phyloP scores from a whole-genome alignment of 2,888 invertebrate genomes.

The Alentia gelatinosa region DNA sequence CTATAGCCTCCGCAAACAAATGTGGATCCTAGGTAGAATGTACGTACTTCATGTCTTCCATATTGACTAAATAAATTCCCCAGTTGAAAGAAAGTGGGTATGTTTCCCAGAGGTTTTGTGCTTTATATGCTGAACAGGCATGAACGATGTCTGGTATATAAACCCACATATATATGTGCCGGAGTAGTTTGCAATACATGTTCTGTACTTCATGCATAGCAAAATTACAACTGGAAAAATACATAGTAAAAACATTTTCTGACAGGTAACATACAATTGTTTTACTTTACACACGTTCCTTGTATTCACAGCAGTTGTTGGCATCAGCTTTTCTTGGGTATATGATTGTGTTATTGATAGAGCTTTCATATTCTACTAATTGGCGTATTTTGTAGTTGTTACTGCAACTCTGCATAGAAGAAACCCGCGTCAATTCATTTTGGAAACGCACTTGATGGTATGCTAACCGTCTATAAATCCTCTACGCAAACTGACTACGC shows the following conservation, averaged over 20 bases:
- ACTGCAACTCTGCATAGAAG: background rate
- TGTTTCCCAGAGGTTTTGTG: no score
- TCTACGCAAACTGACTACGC: background rate
- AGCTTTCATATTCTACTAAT: background rate
- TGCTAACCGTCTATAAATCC: background rate
- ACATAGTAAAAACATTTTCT: background rate
- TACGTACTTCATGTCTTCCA: no score
- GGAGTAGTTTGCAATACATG: background rate
- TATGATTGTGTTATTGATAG: background rate
- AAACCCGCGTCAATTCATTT: background rate
- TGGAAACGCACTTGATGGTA: background rate
- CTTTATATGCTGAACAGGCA: no score
- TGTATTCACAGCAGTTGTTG: background rate
- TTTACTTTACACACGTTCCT: background rate
- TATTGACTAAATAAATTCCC: no score
- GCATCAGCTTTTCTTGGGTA: background rate
- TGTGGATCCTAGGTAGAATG: no score
- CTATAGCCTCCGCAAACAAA: no score
- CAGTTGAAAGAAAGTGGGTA: no score
- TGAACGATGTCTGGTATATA: no score
- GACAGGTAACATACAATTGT: background rate
- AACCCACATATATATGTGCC: no score
- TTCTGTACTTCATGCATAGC: background rate
- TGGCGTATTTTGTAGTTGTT: background rate
- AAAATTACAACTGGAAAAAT: background rate